These are phyloP conservation scores for Lymantria dispar DNA, from an alignment of 2,888 invertebrate genomes.

Conservation along the genomic window DNA sequence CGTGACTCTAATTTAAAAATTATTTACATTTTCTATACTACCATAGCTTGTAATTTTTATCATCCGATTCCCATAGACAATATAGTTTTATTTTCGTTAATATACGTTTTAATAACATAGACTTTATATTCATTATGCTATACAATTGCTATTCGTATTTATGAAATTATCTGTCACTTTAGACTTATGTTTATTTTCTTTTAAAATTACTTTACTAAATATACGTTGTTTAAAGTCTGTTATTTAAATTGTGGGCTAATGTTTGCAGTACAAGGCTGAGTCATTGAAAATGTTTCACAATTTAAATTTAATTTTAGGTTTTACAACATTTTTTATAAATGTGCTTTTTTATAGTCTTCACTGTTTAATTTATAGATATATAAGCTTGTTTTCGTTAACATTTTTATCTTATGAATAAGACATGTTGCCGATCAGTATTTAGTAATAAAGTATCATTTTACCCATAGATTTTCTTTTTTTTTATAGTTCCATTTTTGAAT, in stretches of 20 bases:
- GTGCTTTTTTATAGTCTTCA: not conserved
- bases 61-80: too few species aligned
- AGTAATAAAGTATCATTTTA: not conserved
- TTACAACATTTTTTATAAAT: not conserved
- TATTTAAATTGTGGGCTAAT: not conserved
- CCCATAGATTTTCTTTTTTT: not conserved
- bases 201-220: too few species aligned
- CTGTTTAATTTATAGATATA: not conserved
- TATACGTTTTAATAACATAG: too few species aligned
- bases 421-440: not conserved
- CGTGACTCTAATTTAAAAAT: slow-evolving; percentile 3
- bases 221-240: not conserved
- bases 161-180: too few species aligned
- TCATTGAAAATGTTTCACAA: slow-evolving; percentile 9
- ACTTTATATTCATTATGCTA: too few species aligned
- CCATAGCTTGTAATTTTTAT: too few species aligned
- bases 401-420: not conserved
- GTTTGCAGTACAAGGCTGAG: slow-evolving; percentile 1
- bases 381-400: not conserved
- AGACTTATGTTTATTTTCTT: too few species aligned
- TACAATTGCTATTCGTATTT: too few species aligned
- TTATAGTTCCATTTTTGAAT: not conserved
- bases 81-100: too few species aligned
- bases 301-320: slow-evolving; percentile 8
- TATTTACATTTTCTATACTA: too few species aligned